Base-by-base conservation (phyloP, 2,797 vertebrate genomes). In the Aythya fuligula region DNA sequence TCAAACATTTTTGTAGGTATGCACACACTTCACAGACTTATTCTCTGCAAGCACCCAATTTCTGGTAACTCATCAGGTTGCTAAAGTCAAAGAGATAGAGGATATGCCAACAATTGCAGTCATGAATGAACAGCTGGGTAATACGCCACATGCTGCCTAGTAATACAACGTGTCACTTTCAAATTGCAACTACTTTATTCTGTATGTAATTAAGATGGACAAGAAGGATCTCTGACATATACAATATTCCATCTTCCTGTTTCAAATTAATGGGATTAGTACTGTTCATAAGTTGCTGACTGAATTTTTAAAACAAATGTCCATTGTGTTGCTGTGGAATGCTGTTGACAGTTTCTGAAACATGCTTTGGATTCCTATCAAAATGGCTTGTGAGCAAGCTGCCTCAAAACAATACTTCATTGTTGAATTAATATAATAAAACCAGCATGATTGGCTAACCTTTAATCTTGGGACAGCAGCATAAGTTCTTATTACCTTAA, bases 301-400 rank as follows among this genome's bases (percentile, higher is more conserved):
- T 94, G 91, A 91, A 89, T 96, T 93, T 96, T 96, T 90, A 88
- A 91, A 97, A 98, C 96, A 98, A 97, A 96, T 16, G 85, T 24
- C 96, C 94, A 96, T 97, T 98, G 98, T 98, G 96, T 97, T 95
- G 94, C 93, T 95, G 90, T 96, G 97, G 98, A 98, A 98, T 97
- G 97, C 96, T 97, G 97, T 95, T 97, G 97, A 98, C 97, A 96
- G 97, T 97, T 98, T 96, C 96, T 97, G 97, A 98, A 98, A 98
- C 97, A 98, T 98, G 97, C 97, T 98, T 98, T 97, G 97, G 97
- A 98, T 98, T 97, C 97, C 97, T 97, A 95, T 96, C 97, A 97
- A 97, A 98, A 97, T 93, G 95, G 97, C 96, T 97, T 97, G 97
- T 80, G 95, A 98, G 97, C 95, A 97, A 97, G 97, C 97, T 91